Conservation (phyloP, 2,113 vertebrate genomes). For the Forbesichthys agassizii region DNA sequence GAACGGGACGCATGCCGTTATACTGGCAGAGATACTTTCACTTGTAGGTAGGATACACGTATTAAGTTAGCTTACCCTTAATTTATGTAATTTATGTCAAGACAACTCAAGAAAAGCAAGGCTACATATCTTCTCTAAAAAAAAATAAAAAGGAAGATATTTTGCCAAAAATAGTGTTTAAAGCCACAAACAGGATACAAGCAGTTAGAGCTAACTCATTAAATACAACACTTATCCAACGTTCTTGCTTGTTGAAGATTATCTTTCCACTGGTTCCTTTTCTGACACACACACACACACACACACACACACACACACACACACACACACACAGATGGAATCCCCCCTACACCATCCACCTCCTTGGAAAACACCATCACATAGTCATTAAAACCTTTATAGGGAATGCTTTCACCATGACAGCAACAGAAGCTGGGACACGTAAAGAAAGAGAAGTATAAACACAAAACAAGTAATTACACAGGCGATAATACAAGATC, state of each 20-base stretch:
- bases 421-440: constrained; percentile 22
- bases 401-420: constrained; percentile 17
- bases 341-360: constrained; percentile 23
- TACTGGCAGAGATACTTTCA: too few species aligned
- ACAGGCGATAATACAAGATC: constrained; percentile 29
- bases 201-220: background rate
- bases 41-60: too few species aligned
- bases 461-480: constrained; percentile 14
- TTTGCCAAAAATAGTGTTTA: background rate
- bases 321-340: constrained; percentile 26
- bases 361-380: constrained; percentile 41
- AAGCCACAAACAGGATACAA: constrained; percentile 1
- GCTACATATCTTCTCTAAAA: too few species aligned
- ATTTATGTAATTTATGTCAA: too few species aligned
- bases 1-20: too few species aligned
- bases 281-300: constrained; percentile 16
- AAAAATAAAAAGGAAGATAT: too few species aligned
- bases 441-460: background rate
- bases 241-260: constrained; percentile 10
- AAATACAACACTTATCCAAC: background rate
- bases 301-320: constrained; percentile 10
- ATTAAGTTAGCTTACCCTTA: too few species aligned
- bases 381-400: constrained; percentile 31
- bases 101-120: too few species aligned
- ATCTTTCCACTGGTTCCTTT: constrained; percentile 5